phyloP scores from a whole-genome alignment of 2,797 vertebrate genomes.

The Pseudochirops corinnae region DNA sequence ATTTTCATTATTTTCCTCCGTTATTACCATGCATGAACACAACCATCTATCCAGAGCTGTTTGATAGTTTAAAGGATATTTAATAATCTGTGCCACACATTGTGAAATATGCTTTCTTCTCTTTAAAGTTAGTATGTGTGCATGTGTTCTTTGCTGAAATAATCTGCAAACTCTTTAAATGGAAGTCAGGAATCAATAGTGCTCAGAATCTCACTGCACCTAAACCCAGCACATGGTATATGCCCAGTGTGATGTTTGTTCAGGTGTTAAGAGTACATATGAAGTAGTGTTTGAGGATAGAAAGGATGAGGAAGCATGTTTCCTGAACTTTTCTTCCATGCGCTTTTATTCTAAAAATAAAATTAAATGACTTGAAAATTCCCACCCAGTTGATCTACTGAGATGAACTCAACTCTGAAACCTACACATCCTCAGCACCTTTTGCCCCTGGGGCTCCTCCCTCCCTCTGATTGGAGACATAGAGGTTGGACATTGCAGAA shows the following conservation, averaged over 20 bases:
- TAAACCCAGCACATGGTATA: background rate
- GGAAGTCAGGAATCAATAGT: background rate
- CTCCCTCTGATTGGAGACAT: background rate
- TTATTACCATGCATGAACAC: background rate
- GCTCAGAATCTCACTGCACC: background rate
- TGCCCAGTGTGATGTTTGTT: background rate
- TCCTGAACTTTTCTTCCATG: background rate
- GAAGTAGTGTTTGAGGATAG: background rate
- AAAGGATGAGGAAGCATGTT: background rate
- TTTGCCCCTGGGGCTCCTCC: background rate
- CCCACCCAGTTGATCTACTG: background rate
- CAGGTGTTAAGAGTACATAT: background rate
- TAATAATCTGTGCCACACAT: background rate
- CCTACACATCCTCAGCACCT: background rate
- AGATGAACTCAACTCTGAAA: background rate
- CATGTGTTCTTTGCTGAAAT: background rate
- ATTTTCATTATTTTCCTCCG: background rate
- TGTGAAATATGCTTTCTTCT: background rate
- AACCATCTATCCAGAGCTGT: background rate
- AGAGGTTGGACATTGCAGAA: background rate
- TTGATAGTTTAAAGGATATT: background rate
- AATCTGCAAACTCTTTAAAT: background rate
- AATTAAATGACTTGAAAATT: background rate
- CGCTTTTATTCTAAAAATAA: conserved; percentile 8
- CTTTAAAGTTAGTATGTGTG: background rate